phyloP scores from a whole-genome alignment of 2,797 vertebrate genomes.

The Sarcophilus harrisii region DNA sequence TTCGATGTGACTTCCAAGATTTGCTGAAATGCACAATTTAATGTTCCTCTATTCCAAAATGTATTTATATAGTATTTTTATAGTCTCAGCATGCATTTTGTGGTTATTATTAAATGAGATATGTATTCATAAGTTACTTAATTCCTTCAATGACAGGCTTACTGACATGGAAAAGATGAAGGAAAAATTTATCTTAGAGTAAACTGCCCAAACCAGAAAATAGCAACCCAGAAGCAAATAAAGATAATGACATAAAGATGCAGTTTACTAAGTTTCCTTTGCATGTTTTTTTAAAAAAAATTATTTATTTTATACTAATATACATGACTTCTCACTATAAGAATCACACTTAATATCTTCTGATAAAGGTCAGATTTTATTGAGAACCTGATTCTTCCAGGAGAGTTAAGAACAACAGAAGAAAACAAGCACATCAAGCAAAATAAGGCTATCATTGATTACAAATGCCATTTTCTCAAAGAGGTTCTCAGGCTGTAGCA shows the following conservation, averaged over 20 bases:
- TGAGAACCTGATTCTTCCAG: conserved; percentile 67
- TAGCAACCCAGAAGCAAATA: conserved; percentile 70
- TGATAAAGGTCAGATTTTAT: conserved; percentile 65
- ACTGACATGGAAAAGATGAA: conserved; percentile 73
- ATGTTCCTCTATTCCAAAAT: conserved; percentile 44
- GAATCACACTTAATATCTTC: conserved; percentile 66
- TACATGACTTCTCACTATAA: conserved; percentile 63
- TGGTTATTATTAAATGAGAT: conserved; percentile 72
- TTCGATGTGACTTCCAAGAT: conserved; percentile 36
- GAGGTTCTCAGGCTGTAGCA: conserved; percentile 72
- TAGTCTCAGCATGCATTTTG: conserved; percentile 45
- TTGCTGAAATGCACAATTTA: conserved; percentile 60
- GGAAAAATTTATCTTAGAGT: conserved; percentile 58
- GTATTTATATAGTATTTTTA: conserved; percentile 51
- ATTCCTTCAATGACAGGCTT: conserved; percentile 61
- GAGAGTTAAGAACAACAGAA: conserved; percentile 72
- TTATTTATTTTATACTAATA: conserved; percentile 72
- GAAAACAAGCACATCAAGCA: conserved; percentile 65
- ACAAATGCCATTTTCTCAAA: conserved; percentile 47
- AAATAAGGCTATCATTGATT: conserved; percentile 72
- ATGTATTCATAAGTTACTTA: conserved; percentile 50
- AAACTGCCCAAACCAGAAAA: conserved; percentile 67
- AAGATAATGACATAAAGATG: conserved; percentile 67
- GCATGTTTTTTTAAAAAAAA: conserved; percentile 69
- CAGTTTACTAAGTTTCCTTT: conserved; percentile 72